Evolutionary conservation across 2,113 vertebrate species (phyloP).

Genomic region (Saimiri boliviensis): DNA sequence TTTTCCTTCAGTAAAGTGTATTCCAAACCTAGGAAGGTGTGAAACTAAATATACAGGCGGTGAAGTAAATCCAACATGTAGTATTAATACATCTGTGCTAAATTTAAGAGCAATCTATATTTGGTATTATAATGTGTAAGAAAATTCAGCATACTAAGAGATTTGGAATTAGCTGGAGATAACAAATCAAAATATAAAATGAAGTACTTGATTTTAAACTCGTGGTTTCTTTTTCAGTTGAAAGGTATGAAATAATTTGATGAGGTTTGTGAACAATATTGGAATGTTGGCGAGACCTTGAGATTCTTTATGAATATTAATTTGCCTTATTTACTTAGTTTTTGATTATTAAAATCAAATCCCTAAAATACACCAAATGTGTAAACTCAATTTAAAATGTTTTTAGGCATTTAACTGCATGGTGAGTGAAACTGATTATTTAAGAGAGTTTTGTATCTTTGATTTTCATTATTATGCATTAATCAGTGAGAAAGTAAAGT

Average conservation of each 20-base stretch:
- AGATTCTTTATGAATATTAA: not conserved
- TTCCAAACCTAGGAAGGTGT: not conserved
- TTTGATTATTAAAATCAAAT: not conserved
- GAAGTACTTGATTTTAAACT: not conserved
- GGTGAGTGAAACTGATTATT: not conserved
- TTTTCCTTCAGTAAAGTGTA: not conserved
- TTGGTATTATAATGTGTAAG: not conserved
- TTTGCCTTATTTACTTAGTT: not conserved
- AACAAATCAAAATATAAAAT: not conserved
- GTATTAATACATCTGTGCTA: not conserved
- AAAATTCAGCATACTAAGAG: not conserved
- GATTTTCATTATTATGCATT: not conserved
- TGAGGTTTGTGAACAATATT: not conserved
- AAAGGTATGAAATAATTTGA: not conserved
- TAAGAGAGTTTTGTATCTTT: not conserved
- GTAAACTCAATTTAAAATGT: not conserved
- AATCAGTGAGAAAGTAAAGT: not conserved
- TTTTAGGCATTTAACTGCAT: not conserved
- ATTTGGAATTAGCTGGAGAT: not conserved
- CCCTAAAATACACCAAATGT: not conserved
- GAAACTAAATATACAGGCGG: not conserved
- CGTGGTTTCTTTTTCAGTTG: not conserved
- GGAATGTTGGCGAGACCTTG: not conserved
- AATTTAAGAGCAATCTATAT: not conserved
- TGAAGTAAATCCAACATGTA: not conserved